Base-by-base conservation (phyloP, 2,113 vertebrate genomes). In the Calypte anna region DNA sequence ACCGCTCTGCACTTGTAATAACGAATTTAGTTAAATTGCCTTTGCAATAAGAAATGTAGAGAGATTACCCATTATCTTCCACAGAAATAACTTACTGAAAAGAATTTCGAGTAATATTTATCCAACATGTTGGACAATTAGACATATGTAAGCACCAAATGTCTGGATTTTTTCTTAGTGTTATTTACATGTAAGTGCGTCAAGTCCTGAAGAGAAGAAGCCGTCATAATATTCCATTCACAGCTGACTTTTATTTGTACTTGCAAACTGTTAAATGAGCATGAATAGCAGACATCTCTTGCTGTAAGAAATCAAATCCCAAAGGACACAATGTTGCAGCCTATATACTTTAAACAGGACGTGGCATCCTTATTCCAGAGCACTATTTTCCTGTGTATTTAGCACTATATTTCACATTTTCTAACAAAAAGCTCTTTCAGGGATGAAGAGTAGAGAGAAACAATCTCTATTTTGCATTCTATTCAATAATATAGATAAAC, bases 1-100 rank as follows among this genome's bases (percentile, higher is more conserved):
- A 51, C 66, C 91, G 68, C 81, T 92, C 89, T 87, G 87, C 89
- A 80, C 62, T 91, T 92, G 53, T 78, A 84, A 92, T 79, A 95
- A 84, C 78, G 91, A 92, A 95, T 92, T 94, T 78, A 92, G 91
- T 93, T 95, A 95, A 92, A 92, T 96, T 94, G 95, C 77, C 82
- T 90, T 94, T 88, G 94, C 93, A 90, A 38, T 93, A 93, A 93
- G 48, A 91, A 95, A 88, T 81, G 91, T 82, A 82, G 77, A 77
- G 82, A 97, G 90, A 94, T 96, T 95, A 51, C 72, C 75, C 91
- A 96, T 97, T 96, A 91, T 95, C 84, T 94, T 88, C 89, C 82
- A 94, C 87, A 94, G 87, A 94, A 95, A 95, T 67, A 92, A 91
- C 50, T 94, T 79, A 82, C 67, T 91, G 93, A 92, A 93, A 88